These are phyloP conservation scores for Orthonyx spaldingii DNA, from an alignment of 2,113 vertebrate genomes.

Conservation along the genomic window DNA sequence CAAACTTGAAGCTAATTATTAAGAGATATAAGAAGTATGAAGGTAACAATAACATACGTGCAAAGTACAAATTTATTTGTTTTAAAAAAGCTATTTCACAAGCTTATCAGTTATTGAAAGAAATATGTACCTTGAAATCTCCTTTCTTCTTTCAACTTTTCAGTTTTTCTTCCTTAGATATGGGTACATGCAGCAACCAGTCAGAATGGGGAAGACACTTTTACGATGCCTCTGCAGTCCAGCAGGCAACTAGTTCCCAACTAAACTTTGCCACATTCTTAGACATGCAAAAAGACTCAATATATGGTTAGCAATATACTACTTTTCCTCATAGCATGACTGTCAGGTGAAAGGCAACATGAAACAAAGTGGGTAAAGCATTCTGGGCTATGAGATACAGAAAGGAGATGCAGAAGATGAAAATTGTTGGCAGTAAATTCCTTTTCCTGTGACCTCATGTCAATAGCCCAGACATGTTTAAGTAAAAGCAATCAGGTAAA, in stretches of 20 bases:
- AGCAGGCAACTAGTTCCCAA: constrained; percentile 61
- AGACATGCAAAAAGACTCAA: constrained; percentile 77
- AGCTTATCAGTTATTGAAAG: constrained; percentile 13
- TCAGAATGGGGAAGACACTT: constrained; percentile 55
- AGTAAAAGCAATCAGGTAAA: background rate
- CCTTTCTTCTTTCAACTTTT: constrained; percentile 58
- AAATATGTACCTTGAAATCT: constrained; percentile 58
- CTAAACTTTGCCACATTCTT: constrained; percentile 46
- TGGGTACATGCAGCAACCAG: constrained; percentile 60
- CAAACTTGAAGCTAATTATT: background rate
- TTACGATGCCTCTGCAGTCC: constrained; percentile 68
- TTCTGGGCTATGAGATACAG: background rate
- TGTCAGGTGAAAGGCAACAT: background rate
- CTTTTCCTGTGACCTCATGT: background rate
- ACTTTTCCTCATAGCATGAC: background rate
- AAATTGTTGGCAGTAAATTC: background rate
- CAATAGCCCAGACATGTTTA: background rate
- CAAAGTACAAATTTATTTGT: background rate
- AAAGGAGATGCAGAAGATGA: background rate
- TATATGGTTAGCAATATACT: constrained; percentile 59
- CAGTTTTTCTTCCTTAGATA: constrained; percentile 65
- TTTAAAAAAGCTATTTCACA: background rate
- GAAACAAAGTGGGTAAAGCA: background rate
- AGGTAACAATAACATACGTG: background rate
- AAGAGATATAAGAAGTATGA: background rate